Percentiles rank a stretch among this genome's conserved stretches.
Conservation (phyloP, 1,140 invertebrate genomes). For the Drosophila nigrodunni region DNA sequence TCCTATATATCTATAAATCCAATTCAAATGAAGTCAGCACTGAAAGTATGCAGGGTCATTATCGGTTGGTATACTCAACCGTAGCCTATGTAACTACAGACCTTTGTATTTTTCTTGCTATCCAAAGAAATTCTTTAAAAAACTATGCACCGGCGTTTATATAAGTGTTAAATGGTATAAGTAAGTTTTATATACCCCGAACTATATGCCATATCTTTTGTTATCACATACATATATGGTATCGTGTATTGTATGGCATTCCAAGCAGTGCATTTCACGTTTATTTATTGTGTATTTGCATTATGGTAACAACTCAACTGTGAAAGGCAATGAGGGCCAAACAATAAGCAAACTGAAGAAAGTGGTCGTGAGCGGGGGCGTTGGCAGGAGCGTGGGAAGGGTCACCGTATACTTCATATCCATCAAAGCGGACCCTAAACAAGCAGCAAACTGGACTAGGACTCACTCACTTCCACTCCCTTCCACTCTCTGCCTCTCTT, state of each 20-base stretch:
- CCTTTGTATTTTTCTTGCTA: too few relatives aligned
- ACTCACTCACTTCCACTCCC: neutral
- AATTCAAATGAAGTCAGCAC: too few relatives aligned
- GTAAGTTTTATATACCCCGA: too few relatives aligned
- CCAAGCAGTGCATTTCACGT: constrained; percentile 49
- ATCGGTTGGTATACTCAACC: too few relatives aligned
- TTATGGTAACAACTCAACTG: constrained; percentile 68
- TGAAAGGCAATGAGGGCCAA: constrained; percentile 53
- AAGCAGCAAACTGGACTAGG: constrained; percentile 8
- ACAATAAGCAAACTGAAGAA: neutral
- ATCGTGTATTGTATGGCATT: constrained; percentile 4
- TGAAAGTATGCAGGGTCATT: too few relatives aligned
- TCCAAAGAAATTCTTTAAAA: too few relatives aligned
- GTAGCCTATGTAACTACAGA: too few relatives aligned
- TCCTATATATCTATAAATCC: too few relatives aligned
- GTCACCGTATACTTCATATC: constrained; percentile 31
- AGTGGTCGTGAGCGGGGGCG: neutral
- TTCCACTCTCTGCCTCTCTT: neutral
- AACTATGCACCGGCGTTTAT: neutral
- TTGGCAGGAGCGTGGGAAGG: neutral
- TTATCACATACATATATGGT: neutral
- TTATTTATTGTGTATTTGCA: constrained; percentile 81
- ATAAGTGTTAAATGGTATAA: neutral
- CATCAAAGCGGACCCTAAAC: constrained; percentile 25
- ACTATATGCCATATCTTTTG: neutral